Evolutionary conservation across 2,797 vertebrate species (phyloP), one percentile per base, ranked within the genome.

Genomic region (Argentina silus): DNA sequence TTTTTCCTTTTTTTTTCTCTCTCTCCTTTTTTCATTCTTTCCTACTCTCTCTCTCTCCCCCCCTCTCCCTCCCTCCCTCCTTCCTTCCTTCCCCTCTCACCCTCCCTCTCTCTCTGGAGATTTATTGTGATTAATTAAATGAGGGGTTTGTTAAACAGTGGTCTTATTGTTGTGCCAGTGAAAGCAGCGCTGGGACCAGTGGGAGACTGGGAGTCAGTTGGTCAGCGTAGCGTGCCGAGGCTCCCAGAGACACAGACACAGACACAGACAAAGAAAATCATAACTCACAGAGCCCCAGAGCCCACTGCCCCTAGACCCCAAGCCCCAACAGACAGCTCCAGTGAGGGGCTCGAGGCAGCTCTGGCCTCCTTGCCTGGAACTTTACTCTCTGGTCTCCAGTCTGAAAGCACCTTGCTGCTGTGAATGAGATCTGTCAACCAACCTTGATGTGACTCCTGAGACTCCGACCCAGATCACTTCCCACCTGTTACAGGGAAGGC

Each of bases 111-210:
- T 60, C 0, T 23, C 57, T 60, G 80, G 78, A 89, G 82, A 89
- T 91, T 88, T 89, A 87, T 74, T 70, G 81, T 21, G 78, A 87
- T 87, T 88, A 90, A 89, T 90, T 84, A 90, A 84, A 84, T 74
- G 75, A 81, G 65, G 68, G 79, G n/a, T n/a, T n/a, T n/a, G n/a
- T 80, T 81, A 83, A 90, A 90, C 87, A 87, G 78, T 81, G 81
- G 87, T 84, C 82, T 85, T 87, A 87, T 91, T 90, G 88, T 90
- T 85, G 78, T 78, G 67, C 71, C 65, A 82, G 80, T 80, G 86
- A 85, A 85, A 44, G 50, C 63, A n/a, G n/a, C n/a, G 60, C 67
- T 9, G 66, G 75, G 76, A 87, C 73, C 87, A 86, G 85, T 74
- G 42, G 81, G 87, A 77, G 73, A 77, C 78, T 76, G 23, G 69